phyloP scores from a whole-genome alignment of 1,140 invertebrate genomes.

The Dendroctonus valens region DNA sequence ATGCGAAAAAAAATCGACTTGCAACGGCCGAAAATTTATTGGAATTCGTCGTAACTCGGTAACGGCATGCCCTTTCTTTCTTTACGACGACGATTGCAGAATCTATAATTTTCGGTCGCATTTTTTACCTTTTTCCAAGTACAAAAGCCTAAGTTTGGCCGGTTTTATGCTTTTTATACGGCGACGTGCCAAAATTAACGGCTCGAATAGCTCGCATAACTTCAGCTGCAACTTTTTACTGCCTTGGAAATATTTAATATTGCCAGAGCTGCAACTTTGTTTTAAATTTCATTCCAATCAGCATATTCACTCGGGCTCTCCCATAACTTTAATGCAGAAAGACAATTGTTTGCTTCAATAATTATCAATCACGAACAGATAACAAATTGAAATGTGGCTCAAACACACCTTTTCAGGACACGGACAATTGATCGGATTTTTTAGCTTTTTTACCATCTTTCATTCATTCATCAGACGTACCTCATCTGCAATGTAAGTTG shows the following conservation, averaged over 20 bases:
- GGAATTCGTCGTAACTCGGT: slow-evolving; percentile 28
- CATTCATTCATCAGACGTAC: no score
- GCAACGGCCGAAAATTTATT: slow-evolving; percentile 23
- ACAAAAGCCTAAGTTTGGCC: slow-evolving; percentile 17
- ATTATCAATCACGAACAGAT: no score
- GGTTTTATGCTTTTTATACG: slow-evolving; percentile 27
- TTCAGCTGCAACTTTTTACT: slow-evolving; percentile 6
- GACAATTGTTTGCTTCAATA: no score
- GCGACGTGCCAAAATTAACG: slow-evolving; percentile 31
- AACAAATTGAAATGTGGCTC: no score
- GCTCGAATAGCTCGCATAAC: slow-evolving; percentile 20
- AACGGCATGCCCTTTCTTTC: slow-evolving; percentile 30
- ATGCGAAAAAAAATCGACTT: slow-evolving; percentile 15
- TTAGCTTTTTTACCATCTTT: no score
- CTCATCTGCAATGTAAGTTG: no score
- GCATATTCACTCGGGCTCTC: no score
- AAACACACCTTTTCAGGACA: no score
- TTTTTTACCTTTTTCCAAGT: slow-evolving; percentile 27
- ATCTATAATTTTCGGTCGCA: slow-evolving; percentile 28
- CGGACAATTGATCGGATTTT: no score
- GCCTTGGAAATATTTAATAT: slow-evolving; percentile 1
- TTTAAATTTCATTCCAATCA: no score
- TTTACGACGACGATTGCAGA: slow-evolving; percentile 25
- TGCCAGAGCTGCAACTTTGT: no score
- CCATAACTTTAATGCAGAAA: no score